These are phyloP conservation scores for Sterna hirundo DNA, from an alignment of 2,113 vertebrate species.

Conservation along the genomic window DNA sequence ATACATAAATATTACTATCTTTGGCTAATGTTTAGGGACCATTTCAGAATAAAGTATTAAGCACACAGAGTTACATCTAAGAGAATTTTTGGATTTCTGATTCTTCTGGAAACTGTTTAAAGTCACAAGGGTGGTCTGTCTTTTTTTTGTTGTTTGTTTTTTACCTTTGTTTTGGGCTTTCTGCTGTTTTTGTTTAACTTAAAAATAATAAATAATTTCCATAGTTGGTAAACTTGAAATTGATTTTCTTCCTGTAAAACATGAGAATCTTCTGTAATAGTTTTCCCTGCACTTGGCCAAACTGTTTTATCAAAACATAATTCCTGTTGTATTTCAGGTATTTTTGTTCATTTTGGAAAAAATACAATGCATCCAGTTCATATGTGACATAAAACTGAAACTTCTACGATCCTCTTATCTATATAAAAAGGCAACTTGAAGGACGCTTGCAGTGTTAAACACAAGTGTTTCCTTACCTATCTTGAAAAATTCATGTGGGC, in stretches of 20 bases:
- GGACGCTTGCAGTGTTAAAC: not conserved
- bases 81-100: not conserved
- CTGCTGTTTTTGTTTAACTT: not conserved
- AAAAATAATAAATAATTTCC: not conserved
- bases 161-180: not conserved
- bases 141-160: too few relatives aligned
- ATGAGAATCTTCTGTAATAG: not conserved
- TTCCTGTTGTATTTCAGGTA: not conserved
- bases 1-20: not conserved
- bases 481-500: not conserved
- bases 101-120: not conserved
- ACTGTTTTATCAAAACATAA: not conserved
- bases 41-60: not conserved
- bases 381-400: not conserved
- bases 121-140: not conserved
- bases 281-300: not conserved
- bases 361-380: not conserved
- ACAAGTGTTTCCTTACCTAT: not conserved
- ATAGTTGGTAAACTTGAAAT: not conserved
- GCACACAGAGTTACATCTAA: not conserved
- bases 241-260: not conserved
- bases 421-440: not conserved
- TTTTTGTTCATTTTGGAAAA: not conserved
- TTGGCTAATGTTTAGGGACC: not conserved
- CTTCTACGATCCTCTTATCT: not conserved